Evolutionary conservation across 2,113 vertebrate genomes (phyloP).

Genomic region (Spheniscus mendiculus): DNA sequence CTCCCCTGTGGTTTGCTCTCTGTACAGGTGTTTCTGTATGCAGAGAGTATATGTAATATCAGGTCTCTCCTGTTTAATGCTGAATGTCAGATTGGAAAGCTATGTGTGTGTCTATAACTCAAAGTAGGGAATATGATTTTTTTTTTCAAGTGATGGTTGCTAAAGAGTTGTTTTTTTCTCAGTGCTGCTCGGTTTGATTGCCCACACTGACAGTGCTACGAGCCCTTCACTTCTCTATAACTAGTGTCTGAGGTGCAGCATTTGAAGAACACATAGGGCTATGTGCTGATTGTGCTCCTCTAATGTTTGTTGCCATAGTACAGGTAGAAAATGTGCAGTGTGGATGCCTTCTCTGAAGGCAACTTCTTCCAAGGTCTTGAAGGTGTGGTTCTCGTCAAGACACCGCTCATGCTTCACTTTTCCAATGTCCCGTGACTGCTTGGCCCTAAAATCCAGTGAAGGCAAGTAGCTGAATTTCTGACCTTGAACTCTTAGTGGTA

Average conservation of each 20-base stretch:
- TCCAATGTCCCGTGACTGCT: background rate
- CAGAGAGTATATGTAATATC: background rate
- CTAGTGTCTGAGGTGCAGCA: background rate
- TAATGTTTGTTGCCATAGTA: background rate
- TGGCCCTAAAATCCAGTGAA: background rate
- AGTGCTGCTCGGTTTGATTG: background rate
- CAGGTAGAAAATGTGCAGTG: background rate
- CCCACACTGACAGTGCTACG: fast-evolving
- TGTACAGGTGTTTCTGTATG: background rate
- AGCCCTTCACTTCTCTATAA: background rate
- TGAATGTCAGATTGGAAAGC: background rate
- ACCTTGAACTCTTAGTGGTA: background rate
- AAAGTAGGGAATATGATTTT: background rate
- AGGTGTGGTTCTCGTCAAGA: background rate
- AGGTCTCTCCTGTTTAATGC: background rate
- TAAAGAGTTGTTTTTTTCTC: background rate
- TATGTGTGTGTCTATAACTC: background rate
- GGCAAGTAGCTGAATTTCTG: background rate
- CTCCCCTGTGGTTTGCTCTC: background rate
- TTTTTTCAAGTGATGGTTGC: background rate
- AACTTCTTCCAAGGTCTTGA: background rate
- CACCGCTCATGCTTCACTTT: background rate
- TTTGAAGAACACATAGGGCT: background rate
- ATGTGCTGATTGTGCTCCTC: background rate
- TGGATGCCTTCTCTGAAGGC: background rate